phyloP scores from a whole-genome alignment of 2,888 invertebrate species.

The Beris morrisii region DNA sequence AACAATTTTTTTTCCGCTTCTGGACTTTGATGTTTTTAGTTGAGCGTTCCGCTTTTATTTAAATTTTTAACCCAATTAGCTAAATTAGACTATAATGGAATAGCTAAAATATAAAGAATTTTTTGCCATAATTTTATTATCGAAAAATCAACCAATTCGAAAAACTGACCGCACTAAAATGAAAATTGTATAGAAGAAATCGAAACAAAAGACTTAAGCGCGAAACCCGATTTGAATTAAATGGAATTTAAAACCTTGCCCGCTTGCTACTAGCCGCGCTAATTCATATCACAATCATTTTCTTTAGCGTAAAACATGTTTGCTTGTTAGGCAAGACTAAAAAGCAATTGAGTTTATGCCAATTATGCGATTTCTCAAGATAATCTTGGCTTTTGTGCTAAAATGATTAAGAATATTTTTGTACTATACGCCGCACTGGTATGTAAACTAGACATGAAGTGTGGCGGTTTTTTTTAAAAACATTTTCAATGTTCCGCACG shows the following conservation, averaged over 20 bases:
- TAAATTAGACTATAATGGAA: no score
- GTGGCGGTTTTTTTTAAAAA: conserved; percentile 4
- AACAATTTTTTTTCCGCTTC: no score
- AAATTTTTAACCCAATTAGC: no score
- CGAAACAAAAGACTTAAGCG: conserved; percentile 13
- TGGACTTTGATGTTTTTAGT: no score
- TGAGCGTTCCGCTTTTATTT: no score
- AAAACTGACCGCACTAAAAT: no score
- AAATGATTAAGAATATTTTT: conserved; percentile 12
- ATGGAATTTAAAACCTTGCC: not conserved
- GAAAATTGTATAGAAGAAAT: not conserved
- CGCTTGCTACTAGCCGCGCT: not conserved
- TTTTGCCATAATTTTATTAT: no score
- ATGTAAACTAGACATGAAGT: not conserved
- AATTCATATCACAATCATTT: conserved; percentile 14
- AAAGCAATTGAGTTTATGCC: conserved; percentile 19
- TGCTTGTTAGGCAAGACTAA: conserved; percentile 1
- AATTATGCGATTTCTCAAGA: conserved; percentile 18
- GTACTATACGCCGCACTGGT: not conserved
- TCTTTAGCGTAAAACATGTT: not conserved
- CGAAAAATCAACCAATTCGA: no score
- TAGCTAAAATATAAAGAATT: no score
- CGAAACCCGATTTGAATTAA: conserved; percentile 1
- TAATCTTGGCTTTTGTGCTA: conserved; percentile 13
- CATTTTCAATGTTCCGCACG: not conserved